These are phyloP conservation scores for Girardinus metallicus DNA, from an alignment of 2,797 vertebrate genomes.

Conservation along the genomic window DNA sequence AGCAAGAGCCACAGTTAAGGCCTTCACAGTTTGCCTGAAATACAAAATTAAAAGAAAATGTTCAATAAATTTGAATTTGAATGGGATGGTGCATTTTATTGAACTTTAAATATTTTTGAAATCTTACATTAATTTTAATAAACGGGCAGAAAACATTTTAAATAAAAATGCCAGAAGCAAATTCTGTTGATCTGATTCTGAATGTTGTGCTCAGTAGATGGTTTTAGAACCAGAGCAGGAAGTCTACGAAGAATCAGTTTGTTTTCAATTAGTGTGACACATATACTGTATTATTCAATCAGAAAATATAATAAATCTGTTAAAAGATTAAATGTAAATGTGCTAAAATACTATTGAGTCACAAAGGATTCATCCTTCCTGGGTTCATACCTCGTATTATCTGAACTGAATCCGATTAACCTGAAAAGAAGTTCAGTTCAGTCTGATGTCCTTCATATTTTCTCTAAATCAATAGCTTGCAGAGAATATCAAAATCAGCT, in stretches of 20 bases:
- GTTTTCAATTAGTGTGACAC: neutral
- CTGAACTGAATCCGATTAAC: neutral
- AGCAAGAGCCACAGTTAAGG: neutral
- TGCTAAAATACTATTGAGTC: neutral
- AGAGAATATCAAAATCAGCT: neutral
- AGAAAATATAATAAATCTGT: neutral
- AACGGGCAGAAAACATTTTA: neutral
- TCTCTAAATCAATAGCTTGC: too few relatives aligned
- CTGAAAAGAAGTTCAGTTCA: neutral
- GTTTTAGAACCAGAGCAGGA: neutral
- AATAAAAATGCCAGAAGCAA: constrained; percentile 1
- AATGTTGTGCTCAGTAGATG: neutral
- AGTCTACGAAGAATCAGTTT: neutral
- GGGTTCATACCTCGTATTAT: neutral
- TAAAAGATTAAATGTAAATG: neutral
- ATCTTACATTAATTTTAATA: neutral
- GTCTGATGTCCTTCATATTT: neutral
- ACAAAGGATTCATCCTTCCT: neutral
- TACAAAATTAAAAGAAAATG: neutral
- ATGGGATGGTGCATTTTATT: neutral
- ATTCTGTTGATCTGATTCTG: neutral
- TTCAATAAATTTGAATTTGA: neutral
- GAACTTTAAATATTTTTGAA: neutral
- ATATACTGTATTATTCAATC: neutral
- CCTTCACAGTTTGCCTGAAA: constrained; percentile 24